These are phyloP conservation scores for Megathymus violae DNA, from an alignment of 1,140 invertebrate species.

Conservation along the genomic window DNA sequence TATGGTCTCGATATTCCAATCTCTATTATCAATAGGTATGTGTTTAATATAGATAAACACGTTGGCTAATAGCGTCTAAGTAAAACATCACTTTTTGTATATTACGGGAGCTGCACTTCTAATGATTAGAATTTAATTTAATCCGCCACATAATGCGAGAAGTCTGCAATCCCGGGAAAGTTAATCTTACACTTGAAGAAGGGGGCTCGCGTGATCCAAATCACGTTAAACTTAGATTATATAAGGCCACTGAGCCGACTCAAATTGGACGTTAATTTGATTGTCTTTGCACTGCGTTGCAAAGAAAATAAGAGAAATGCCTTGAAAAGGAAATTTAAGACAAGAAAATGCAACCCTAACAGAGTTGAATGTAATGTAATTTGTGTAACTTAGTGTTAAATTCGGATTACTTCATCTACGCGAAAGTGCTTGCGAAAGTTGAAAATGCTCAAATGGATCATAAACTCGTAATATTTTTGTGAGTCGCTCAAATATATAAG, in stretches of 20 bases:
- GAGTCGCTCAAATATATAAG: too few species aligned
- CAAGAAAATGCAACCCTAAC: not conserved
- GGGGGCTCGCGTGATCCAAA: slow-evolving; percentile 36
- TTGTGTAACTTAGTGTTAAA: not conserved
- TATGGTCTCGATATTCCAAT: too few species aligned
- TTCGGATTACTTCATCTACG: too few species aligned
- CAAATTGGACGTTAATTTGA: slow-evolving; percentile 46
- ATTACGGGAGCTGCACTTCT: slow-evolving; percentile 26
- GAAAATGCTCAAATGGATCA: too few species aligned
- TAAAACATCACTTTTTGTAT: not conserved
- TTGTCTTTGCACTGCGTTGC: slow-evolving; percentile 32
- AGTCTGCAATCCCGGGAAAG: slow-evolving; percentile 37
- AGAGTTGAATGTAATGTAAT: slow-evolving; percentile 3
- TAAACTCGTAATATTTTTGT: too few species aligned
- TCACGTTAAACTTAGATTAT: slow-evolving; percentile 41
- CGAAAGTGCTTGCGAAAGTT: too few species aligned
- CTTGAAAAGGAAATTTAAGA: not conserved
- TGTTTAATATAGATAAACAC: too few species aligned
- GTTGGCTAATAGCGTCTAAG: too few species aligned
- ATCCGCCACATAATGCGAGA: slow-evolving; percentile 10
- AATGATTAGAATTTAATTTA: slow-evolving; percentile 33
- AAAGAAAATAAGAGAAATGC: slow-evolving; percentile 14
- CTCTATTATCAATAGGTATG: too few species aligned
- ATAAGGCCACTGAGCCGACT: slow-evolving; percentile 38
- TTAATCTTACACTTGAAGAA: slow-evolving; percentile 45